Conservation (phyloP, 2,888 invertebrate species). For the Platycheirus rosarum region DNA sequence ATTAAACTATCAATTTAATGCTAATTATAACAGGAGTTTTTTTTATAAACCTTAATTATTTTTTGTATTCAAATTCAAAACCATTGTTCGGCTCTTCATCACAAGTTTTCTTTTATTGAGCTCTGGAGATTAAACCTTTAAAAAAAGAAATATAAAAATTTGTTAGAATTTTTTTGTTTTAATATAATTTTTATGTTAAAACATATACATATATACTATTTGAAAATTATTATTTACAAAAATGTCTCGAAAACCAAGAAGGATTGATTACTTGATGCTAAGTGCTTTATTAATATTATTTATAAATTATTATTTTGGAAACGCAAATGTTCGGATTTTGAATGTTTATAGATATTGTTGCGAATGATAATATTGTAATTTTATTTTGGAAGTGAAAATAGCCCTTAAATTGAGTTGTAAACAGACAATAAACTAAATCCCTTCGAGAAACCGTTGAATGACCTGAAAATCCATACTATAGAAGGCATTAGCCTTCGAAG, state of each 20-base stretch:
- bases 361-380: too few relatives aligned
- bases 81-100: conserved; percentile 46
- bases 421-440: too few relatives aligned
- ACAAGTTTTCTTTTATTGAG: conserved; percentile 42
- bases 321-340: too few relatives aligned
- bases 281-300: neutral
- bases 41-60: too few relatives aligned
- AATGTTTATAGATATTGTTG: too few relatives aligned
- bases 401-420: too few relatives aligned
- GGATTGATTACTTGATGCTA: conserved; percentile 7
- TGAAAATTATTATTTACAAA: neutral
- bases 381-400: too few relatives aligned
- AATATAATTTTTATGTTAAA: neutral
- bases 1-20: too few relatives aligned
- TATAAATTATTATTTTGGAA: conserved; percentile 1
- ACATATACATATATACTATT: neutral
- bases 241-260: conserved; percentile 28
- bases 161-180: neutral
- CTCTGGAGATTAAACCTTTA: conserved; percentile 68
- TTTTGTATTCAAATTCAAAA: neutral
- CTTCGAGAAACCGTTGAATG: too few relatives aligned
- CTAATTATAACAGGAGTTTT: too few relatives aligned
- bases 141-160: conserved; percentile 8
- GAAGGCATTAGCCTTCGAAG: too few relatives aligned
- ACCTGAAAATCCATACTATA: too few relatives aligned